A percentile compares a stretch with the other conserved stretches of the same genome.
These are phyloP conservation scores for Microplitis demolitor DNA, from an alignment of 1,140 invertebrate genomes.

Conservation along the genomic window DNA sequence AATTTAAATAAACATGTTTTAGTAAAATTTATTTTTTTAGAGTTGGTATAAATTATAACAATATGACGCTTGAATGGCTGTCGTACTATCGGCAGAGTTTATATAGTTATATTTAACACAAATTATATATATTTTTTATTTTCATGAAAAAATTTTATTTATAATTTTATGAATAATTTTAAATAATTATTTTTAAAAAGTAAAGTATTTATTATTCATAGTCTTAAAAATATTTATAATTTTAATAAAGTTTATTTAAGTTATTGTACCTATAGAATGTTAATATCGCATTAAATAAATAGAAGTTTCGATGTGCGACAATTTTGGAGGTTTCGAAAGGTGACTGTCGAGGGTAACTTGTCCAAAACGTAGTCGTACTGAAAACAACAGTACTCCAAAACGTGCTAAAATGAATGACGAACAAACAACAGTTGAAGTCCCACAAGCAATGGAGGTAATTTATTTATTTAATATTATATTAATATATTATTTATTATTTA, in stretches of 20 bases:
- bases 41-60: too few species aligned
- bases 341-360: constrained; percentile 22
- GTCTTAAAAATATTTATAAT: too few species aligned
- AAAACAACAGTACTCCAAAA: constrained; percentile 30
- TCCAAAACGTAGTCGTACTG: constrained; percentile 18
- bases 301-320: constrained; percentile 8
- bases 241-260: neutral
- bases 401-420: constrained; percentile 51
- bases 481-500: constrained; percentile 17
- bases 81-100: too few species aligned
- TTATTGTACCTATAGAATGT: neutral
- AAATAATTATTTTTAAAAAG: too few species aligned
- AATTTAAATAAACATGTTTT: too few species aligned
- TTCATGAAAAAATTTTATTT: too few species aligned
- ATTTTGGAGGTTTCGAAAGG: constrained; percentile 24
- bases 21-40: too few species aligned
- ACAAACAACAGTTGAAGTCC: constrained; percentile 43
- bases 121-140: too few species aligned
- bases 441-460: constrained; percentile 44
- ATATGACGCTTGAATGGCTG: too few species aligned
- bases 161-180: too few species aligned
- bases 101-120: too few species aligned
- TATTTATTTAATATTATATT: constrained; percentile 5
- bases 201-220: too few species aligned
- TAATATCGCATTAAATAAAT: neutral